phyloP scores from a whole-genome alignment of 2,113 vertebrate species.

The Sarotherodon lohbergeri region DNA sequence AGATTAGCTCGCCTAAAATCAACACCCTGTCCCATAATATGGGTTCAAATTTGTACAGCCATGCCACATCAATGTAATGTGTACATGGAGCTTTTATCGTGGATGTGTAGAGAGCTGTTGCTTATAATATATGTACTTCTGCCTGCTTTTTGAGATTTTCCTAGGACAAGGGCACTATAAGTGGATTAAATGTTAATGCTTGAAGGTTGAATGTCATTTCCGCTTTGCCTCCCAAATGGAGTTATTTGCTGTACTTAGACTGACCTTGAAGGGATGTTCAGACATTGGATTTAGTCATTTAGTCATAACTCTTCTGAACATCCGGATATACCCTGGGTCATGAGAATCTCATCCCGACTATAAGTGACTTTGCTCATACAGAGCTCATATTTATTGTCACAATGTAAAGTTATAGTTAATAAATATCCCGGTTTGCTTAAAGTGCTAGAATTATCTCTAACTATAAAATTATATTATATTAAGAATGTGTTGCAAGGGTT shows the following conservation, averaged over 20 bases:
- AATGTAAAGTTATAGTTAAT: background rate
- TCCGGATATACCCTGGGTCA: slow-evolving; percentile 16
- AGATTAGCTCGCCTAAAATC: background rate
- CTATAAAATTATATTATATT: background rate
- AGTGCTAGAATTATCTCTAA: background rate
- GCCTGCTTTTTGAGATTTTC: background rate
- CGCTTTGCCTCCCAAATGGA: background rate
- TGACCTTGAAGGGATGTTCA: background rate
- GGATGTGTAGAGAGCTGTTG: background rate
- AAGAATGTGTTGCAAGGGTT: background rate
- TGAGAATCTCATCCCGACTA: slow-evolving; percentile 37
- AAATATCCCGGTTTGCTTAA: background rate
- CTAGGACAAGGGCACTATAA: background rate
- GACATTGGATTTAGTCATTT: slow-evolving; percentile 14
- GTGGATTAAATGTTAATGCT: slow-evolving; percentile 1
- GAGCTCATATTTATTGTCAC: background rate
- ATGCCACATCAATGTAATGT: background rate
- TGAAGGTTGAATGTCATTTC: slow-evolving; percentile 2
- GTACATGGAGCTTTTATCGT: background rate
- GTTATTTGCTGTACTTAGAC: background rate
- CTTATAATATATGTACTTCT: background rate
- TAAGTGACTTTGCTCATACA: background rate
- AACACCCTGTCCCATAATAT: background rate
- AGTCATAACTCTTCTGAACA: background rate
- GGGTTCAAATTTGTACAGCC: background rate